Conservation (phyloP, 92 coral and sea anemone species). For the Plumapathes pennacea region DNA sequence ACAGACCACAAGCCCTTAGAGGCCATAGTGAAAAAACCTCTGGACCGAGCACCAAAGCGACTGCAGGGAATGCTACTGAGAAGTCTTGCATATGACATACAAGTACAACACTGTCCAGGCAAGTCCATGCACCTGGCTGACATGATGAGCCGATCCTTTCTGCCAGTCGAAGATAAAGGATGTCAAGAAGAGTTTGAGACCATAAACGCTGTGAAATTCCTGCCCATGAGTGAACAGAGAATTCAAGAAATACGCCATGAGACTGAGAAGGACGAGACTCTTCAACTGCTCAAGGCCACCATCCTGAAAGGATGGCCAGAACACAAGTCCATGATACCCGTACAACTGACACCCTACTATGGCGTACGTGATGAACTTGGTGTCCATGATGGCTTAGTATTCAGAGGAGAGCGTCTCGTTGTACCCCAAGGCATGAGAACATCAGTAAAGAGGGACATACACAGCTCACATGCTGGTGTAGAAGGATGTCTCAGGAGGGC, state of each 20-base stretch:
- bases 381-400: conserved; percentile 7
- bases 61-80: background rate
- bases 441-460: conserved; percentile 3
- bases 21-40: conserved; percentile 17
- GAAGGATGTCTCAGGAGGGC: background rate
- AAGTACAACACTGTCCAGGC: conserved; percentile 9
- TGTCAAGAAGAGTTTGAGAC: conserved; percentile 9
- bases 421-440: conserved; percentile 8
- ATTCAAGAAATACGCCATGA: conserved; percentile 4
- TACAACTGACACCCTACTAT: background rate
- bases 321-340: background rate
- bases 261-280: conserved; percentile 2
- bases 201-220: conserved; percentile 7
- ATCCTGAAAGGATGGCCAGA: conserved; percentile 36
- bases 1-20: conserved; percentile 14
- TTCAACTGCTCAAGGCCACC: conserved; percentile 2
- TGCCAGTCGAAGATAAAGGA: background rate
- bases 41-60: conserved; percentile 21
- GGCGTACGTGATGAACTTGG: conserved; percentile 5
- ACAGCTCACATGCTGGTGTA: conserved; percentile 5
- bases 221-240: conserved; percentile 3
- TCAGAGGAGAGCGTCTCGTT: conserved; percentile 3
- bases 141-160: conserved; percentile 6
- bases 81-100: background rate
- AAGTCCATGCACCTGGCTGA: conserved; percentile 21